Conservation (phyloP, 2,797 vertebrate species). For the Enteromius trimaculatus region DNA sequence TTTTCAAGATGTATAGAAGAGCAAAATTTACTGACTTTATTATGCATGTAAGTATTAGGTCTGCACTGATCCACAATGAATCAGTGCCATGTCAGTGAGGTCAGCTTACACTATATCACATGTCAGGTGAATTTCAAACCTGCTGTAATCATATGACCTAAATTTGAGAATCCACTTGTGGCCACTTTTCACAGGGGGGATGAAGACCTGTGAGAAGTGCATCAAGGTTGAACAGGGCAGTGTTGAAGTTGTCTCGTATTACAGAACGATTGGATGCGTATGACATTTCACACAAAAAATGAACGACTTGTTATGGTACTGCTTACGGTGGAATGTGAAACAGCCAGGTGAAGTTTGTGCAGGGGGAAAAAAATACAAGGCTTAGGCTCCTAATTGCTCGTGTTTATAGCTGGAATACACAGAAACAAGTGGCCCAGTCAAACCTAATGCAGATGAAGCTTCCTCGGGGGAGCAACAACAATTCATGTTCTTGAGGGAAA, state of each 20-base stretch:
- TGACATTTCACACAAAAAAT: conserved; percentile 9
- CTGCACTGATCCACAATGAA: neutral
- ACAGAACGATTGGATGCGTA: conserved; percentile 1
- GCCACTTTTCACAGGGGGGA: conserved; percentile 5
- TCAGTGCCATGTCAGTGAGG: conserved; percentile 4
- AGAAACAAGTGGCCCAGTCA: conserved; percentile 19
- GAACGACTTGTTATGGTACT: conserved; percentile 27
- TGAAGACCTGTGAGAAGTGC: neutral
- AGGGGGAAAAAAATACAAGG: conserved; percentile 24
- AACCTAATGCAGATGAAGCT: neutral
- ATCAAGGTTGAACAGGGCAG: neutral
- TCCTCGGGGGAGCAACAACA: neutral
- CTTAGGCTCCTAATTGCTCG: conserved; percentile 27
- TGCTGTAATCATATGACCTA: neutral
- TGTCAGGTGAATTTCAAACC: conserved; percentile 26
- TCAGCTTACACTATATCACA: neutral
- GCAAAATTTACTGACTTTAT: neutral
- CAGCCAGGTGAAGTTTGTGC: conserved; percentile 32
- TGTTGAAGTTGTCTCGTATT: conserved; percentile 7
- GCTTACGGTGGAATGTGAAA: conserved; percentile 26
- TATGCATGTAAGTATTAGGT: neutral
- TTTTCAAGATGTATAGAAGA: neutral
- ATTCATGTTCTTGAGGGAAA: neutral
- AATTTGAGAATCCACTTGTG: neutral
- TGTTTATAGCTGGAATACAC: conserved; percentile 24